A percentile compares a stretch with the other conserved stretches of the same genome.
phyloP scores from a whole-genome alignment of 2,888 invertebrate genomes.

The Allacma fusca region DNA sequence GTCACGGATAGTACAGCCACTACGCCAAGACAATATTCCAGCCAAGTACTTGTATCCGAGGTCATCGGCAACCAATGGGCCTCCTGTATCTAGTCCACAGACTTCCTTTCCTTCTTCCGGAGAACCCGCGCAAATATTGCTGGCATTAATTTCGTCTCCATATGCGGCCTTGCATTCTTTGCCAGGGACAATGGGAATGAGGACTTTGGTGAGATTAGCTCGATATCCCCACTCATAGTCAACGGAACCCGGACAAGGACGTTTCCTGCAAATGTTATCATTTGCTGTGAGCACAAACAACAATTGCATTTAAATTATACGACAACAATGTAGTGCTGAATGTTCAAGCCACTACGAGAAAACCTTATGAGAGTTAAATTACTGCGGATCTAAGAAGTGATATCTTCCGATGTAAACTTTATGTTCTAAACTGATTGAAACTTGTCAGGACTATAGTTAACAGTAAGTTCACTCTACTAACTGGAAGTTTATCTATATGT shows the following conservation, averaged over 20 bases:
- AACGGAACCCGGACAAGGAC: no score
- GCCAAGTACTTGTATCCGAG: background rate
- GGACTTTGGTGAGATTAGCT: background rate
- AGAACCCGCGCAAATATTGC: slow-evolving; percentile 39
- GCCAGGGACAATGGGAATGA: background rate
- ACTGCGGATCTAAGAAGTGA: no score
- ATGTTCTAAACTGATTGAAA: no score
- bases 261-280: background rate
- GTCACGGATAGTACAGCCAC: background rate
- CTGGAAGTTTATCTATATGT: no score
- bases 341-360: no score
- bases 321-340: no score
- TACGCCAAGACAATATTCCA: slow-evolving; percentile 25
- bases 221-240: slow-evolving; percentile 31
- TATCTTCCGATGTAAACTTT: no score
- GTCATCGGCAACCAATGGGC: slow-evolving; percentile 14
- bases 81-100: slow-evolving; percentile 39
- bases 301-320: no score
- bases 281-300: no score
- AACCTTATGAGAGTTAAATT: no score
- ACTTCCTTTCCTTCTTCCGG: slow-evolving; percentile 32
- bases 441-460: no score
- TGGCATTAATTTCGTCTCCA: slow-evolving; percentile 14
- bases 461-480: no score
- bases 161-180: slow-evolving; percentile 2